phyloP scores from a whole-genome alignment of 1,140 invertebrate genomes.

The Drosophila aff. region DNA sequence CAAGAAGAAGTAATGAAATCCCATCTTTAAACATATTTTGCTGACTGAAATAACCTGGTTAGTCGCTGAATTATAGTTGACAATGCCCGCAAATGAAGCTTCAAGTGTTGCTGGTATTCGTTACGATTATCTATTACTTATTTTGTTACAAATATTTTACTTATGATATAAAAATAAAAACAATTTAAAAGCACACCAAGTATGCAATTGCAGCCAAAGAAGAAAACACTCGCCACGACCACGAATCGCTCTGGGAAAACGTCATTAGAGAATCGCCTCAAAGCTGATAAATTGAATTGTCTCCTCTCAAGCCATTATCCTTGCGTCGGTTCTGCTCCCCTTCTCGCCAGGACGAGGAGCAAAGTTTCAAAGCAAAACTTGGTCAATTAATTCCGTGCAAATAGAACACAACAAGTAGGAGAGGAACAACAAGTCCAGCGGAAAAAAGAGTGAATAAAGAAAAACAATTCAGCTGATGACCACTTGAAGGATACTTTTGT shows the following conservation, averaged over 20 bases:
- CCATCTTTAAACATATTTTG: too few species aligned
- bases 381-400: conserved; percentile 67
- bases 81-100: too few species aligned
- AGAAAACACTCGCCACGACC: neutral
- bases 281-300: conserved; percentile 43
- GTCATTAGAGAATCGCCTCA: conserved; percentile 10
- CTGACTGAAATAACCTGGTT: too few species aligned
- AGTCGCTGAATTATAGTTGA: too few species aligned
- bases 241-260: conserved; percentile 10
- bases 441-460: conserved; percentile 26
- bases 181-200: neutral
- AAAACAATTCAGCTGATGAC: conserved; percentile 44
- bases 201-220: neutral
- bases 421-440: conserved; percentile 17
- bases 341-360: conserved; percentile 8
- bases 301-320: conserved; percentile 28
- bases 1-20: neutral
- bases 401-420: conserved; percentile 23
- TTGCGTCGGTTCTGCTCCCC: neutral
- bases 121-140: too few species aligned
- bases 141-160: too few species aligned
- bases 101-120: too few species aligned
- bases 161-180: neutral
- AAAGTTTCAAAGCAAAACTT: conserved; percentile 60
- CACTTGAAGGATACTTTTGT: conserved; percentile 53